A percentile compares a stretch with the other conserved stretches of the same genome.
phyloP scores from a whole-genome alignment of 2,888 invertebrate genomes.

The Drosophila dives region DNA sequence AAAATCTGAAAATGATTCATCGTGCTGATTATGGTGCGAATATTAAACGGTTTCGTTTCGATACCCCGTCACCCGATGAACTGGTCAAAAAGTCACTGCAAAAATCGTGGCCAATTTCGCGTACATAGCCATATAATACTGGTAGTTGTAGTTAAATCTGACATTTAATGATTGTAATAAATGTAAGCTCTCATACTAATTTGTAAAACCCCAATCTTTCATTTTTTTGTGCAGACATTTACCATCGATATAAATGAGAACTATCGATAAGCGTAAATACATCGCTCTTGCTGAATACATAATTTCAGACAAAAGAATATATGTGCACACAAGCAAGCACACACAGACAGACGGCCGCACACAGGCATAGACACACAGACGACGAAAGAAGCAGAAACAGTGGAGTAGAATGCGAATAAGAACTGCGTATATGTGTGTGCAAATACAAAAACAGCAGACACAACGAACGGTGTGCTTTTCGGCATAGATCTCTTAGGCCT shows the following conservation, averaged over 20 bases:
- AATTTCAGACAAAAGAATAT: slow-evolving; percentile 63
- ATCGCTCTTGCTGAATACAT: slow-evolving; percentile 58
- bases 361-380: slow-evolving; percentile 23
- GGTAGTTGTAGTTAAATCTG: slow-evolving; percentile 1
- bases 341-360: slow-evolving; percentile 11
- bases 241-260: slow-evolving; percentile 21
- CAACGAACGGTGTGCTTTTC: slow-evolving; percentile 62
- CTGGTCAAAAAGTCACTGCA: slow-evolving; percentile 71
- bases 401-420: slow-evolving; percentile 61
- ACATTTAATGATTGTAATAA: slow-evolving; percentile 14
- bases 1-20: slow-evolving; percentile 48
- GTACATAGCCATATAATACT: slow-evolving; percentile 46
- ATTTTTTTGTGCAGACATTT: background rate
- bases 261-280: slow-evolving; percentile 53
- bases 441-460: slow-evolving; percentile 68
- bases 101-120: slow-evolving; percentile 68
- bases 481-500: slow-evolving; percentile 44
- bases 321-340: slow-evolving; percentile 25
- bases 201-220: background rate
- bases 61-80: slow-evolving; percentile 82
- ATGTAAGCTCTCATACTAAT: background rate
- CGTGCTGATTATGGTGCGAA: slow-evolving; percentile 60
- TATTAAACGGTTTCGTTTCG: slow-evolving; percentile 76
- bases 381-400: slow-evolving; percentile 46
- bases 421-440: slow-evolving; percentile 69